phyloP scores from a whole-genome alignment of 2,113 vertebrate genomes.

The Copsychus sechellarum region DNA sequence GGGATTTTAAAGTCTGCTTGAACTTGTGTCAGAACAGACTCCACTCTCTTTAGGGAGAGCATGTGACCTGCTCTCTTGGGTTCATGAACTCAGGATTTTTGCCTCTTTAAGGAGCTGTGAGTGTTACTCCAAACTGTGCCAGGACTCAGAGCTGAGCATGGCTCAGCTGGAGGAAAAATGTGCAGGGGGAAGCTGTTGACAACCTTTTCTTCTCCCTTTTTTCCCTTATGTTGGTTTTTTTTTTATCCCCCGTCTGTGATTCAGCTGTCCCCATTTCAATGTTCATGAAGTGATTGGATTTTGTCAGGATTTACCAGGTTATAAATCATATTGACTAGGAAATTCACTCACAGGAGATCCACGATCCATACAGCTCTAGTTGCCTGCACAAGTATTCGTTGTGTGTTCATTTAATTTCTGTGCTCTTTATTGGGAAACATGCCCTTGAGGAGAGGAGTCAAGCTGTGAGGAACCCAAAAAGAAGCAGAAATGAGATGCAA shows the following conservation, averaged over 20 bases:
- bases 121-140: background rate
- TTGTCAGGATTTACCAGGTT: background rate
- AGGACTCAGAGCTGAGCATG: background rate
- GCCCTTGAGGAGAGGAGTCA: background rate
- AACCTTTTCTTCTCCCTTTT: background rate
- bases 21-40: background rate
- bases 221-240: background rate
- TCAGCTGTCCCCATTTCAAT: background rate
- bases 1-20: background rate
- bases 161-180: background rate
- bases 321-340: background rate
- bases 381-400: background rate
- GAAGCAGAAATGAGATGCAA: background rate
- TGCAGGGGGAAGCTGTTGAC: background rate
- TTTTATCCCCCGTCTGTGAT: background rate
- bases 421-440: background rate
- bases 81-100: conserved; percentile 13
- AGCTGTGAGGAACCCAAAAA: background rate
- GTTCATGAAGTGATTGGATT: background rate
- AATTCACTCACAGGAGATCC: background rate
- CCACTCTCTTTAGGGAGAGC: background rate
- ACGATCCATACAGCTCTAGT: background rate
- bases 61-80: background rate
- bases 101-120: background rate
- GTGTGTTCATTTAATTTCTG: background rate